phyloP scores from a whole-genome alignment of 2,113 vertebrate genomes.

The Pachypanchax playfairii region DNA sequence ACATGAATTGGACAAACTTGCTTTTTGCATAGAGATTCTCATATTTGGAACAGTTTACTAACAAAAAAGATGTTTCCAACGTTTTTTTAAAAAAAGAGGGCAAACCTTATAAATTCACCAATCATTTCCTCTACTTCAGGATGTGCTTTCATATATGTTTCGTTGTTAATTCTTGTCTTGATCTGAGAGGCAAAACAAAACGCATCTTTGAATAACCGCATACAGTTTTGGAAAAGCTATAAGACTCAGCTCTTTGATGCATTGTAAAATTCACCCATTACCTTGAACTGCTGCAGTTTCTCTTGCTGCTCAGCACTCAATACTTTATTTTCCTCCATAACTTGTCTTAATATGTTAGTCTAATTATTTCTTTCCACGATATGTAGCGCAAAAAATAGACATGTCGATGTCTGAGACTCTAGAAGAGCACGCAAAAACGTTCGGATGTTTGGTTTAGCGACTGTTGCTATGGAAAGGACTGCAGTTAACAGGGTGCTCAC shows the following conservation, averaged over 20 bases:
- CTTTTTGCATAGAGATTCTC: too few species aligned
- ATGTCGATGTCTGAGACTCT: not conserved
- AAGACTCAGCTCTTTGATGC: not conserved
- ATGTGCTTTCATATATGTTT: conserved; percentile 83
- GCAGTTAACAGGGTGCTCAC: not conserved
- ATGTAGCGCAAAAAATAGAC: not conserved
- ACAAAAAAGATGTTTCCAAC: too few species aligned
- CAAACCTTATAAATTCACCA: conserved; percentile 83
- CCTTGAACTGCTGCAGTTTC: conserved; percentile 68
- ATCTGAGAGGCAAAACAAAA: conserved; percentile 69
- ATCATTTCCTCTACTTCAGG: conserved; percentile 82
- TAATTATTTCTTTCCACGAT: too few species aligned
- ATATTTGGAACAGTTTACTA: too few species aligned
- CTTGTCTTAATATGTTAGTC: not conserved
- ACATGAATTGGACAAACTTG: too few species aligned
- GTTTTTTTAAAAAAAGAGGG: not conserved
- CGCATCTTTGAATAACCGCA: too few species aligned
- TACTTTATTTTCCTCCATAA: conserved; percentile 34
- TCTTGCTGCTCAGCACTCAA: conserved; percentile 62
- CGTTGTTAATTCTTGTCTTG: conserved; percentile 82
- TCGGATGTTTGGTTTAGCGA: conserved; percentile 29
- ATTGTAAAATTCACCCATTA: conserved; percentile 2
- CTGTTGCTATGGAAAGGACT: conserved; percentile 56
- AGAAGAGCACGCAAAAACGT: not conserved
- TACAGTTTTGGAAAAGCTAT: not conserved